Evolutionary conservation across 2,888 invertebrate species (phyloP), one percentile per base, ranked within the genome.

Genomic region (Mesopsocus fuscifrons): DNA sequence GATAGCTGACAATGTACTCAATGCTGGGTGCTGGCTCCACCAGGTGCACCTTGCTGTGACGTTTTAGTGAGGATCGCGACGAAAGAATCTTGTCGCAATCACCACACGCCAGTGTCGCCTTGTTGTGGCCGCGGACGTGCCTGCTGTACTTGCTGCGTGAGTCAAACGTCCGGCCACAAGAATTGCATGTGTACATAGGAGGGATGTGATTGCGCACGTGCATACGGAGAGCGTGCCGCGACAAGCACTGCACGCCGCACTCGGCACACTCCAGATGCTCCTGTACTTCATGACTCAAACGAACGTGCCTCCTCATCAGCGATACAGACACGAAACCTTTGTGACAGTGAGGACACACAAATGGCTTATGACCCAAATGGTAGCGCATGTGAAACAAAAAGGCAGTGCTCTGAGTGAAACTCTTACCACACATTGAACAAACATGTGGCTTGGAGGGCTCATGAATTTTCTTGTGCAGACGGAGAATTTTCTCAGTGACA

Each of bases 371-470:
- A 2, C 46, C 46, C n/a, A 43, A 44, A 34, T 46, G 46, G 16
- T 44, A 46, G 15, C 46, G 23, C 26, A 41, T 41, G 31, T 46
- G 46, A 13, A 46, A 41, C 13, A 46, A 34, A 2, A 46, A 35
- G 2, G 46, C 34, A 6, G 44, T 41, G 3, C 44, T 40, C 33
- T 46, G 46, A 1, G 44, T 44, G 38, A 46, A 46, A 3, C 43
- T 41, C 32, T 46, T 46, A 11, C 22, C 15, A 31, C 46, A 46
- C 38, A 34, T 23, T 16, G 23, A 13, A 20, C 46, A 46, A 9
- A 34, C 9, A 23, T 44, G 44, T 2, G 46, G 46, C 22, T 45
- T 45, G 4, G 15, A 13, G 6, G 17, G 15, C 38, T n/a, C 15
- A 38, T 38, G 38, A 21, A 38, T 38, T 38, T 38, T 38, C 11